A percentile compares a stretch with the other conserved stretches of the same genome.
These are phyloP conservation scores for Ormia ochracea DNA, from an alignment of 2,888 invertebrate species.

Conservation along the genomic window DNA sequence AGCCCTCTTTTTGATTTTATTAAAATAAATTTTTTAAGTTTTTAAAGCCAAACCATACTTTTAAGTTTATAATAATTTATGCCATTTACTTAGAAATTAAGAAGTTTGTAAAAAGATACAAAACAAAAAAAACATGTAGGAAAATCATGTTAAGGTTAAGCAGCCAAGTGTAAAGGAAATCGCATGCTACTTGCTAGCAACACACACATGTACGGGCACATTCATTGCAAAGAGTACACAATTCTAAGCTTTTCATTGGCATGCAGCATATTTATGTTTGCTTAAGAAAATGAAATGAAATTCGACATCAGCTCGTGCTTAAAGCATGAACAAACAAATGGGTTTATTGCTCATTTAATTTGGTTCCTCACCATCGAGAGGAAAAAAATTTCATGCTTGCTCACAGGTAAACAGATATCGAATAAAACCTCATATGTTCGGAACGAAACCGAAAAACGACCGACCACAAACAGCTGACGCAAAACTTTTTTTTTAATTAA, in stretches of 20 bases:
- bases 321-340: conserved; percentile 18
- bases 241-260: conserved; percentile 25
- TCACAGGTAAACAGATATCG: too few species aligned
- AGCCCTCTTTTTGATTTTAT: too few species aligned
- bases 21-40: background rate
- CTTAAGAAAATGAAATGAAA: background rate
- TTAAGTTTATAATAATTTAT: background rate
- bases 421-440: too few species aligned
- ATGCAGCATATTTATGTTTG: conserved; percentile 18
- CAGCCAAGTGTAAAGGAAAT: conserved; percentile 48
- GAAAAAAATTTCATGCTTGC: too few species aligned
- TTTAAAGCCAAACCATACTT: background rate
- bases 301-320: conserved; percentile 30
- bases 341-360: conserved; percentile 31
- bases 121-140: background rate
- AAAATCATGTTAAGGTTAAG: conserved; percentile 46
- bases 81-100: background rate
- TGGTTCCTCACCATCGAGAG: background rate
- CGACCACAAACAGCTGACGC: too few species aligned
- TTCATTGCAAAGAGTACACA: conserved; percentile 4
- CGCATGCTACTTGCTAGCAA: conserved; percentile 27
- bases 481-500: too few species aligned
- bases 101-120: conserved; percentile 3
- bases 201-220: background rate
- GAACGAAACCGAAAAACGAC: too few species aligned